Percentiles rank a stretch among this genome's conserved stretches.
Evolutionary conservation across 2,888 invertebrate species (phyloP).

Genomic region (Leptinotarsa juncta): DNA sequence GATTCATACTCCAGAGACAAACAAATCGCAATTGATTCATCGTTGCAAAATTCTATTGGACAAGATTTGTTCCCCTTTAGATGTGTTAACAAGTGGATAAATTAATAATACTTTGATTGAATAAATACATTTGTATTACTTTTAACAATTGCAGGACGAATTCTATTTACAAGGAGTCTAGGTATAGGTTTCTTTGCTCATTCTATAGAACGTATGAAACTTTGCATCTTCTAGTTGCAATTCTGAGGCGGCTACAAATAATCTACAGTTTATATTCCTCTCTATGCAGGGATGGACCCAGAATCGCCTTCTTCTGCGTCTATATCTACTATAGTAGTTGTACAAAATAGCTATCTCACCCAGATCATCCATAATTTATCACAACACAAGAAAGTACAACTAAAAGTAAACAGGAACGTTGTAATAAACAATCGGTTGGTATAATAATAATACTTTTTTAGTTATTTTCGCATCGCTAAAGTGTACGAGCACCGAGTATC

Average conservation of each 20-base stretch:
- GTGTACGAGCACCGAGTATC: conserved; percentile 15
- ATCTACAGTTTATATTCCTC: conserved; percentile 27
- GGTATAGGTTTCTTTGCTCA: conserved; percentile 29
- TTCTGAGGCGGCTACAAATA: conserved; percentile 29
- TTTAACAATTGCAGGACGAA: conserved; percentile 29
- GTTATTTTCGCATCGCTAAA: conserved; percentile 19
- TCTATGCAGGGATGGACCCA: conserved; percentile 28
- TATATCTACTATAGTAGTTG: conserved; percentile 2
- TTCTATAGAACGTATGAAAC: conserved; percentile 27
- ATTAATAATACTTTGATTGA: too few species aligned
- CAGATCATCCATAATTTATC: conserved; percentile 17
- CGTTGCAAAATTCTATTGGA: too few species aligned
- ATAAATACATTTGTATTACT: conserved; percentile 12
- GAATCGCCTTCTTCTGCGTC: conserved; percentile 3
- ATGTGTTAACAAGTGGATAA: too few species aligned
- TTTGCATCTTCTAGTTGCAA: conserved; percentile 22
- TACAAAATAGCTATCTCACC: conserved; percentile 18
- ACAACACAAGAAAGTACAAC: conserved; percentile 6
- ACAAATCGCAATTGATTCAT: too few species aligned
- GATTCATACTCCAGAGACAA: too few species aligned
- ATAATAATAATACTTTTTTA: not conserved
- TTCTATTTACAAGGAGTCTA: conserved; percentile 24
- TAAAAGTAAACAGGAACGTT: conserved; percentile 4
- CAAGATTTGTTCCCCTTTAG: too few species aligned
- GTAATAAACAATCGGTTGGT: conserved; percentile 6